Base-by-base conservation (phyloP, 1,140 invertebrate species). In the Potamilus streckersoni region DNA sequence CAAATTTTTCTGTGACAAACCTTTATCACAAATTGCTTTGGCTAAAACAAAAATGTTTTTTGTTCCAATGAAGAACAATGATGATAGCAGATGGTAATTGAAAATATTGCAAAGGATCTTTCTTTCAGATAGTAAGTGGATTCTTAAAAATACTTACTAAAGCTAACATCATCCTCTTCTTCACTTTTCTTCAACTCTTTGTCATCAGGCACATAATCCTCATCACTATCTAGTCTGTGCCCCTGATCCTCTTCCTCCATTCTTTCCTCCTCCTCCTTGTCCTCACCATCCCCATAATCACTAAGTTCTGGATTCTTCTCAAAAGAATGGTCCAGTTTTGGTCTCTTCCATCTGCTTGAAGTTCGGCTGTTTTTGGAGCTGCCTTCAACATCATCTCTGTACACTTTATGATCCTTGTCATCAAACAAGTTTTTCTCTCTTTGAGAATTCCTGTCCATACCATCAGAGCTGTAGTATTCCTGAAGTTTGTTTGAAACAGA, bases 351-450 rank as follows among this genome's bases (percentile, higher is more conserved):
- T 23, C 66, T 78, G 64, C 63, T 73, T 55, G 69, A 27, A 49
- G 62, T 68, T 19, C 58, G 58, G 69, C 74, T 66, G 19, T 62
- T 72, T 62, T 72, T 73, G 59, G 20, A 27, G 56, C 63, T 56
- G 20, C 74, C 71, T 38, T 80, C 78, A 59, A 69, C 73, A 70
- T 83, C 79, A 57, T 79, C 72, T 23, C 80, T 77, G 59, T 76
- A 80, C 65, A 65, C 60, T 49, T 74, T 80, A 60, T 79, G 68
- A 58, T 86, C 84, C 76, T 79, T 79, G 63, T 81, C 79, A 74
- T 84, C 79, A 76, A 83, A 81, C 20, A 74, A 69, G 69, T 85
- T 83, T 64, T 64, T 71, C 74, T 74, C 60, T 63, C 27, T 67
- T 49, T 59, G 27, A 15, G 17, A 38, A 49, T 71, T 56, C 31